These are phyloP conservation scores for Andrena cerasifolii DNA, from an alignment of 1,140 invertebrate genomes.

Conservation along the genomic window DNA sequence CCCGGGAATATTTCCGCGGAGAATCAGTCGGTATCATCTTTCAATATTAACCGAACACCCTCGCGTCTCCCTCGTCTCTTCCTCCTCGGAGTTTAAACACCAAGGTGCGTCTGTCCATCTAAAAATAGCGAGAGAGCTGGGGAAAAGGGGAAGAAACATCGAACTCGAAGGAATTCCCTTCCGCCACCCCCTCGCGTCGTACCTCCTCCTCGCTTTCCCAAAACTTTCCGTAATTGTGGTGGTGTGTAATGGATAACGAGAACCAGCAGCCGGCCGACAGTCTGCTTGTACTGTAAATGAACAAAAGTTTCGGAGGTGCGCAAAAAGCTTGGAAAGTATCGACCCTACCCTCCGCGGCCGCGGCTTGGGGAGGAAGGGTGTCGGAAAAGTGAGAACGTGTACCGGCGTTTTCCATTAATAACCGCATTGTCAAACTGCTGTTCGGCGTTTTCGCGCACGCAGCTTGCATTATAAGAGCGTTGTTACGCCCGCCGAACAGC, in stretches of 20 bases:
- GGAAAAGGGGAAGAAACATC: not conserved
- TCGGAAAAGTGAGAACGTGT: constrained; percentile 55
- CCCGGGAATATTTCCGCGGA: no score
- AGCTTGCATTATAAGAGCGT: not conserved
- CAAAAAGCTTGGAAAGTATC: constrained; percentile 54
- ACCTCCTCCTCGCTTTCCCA: not conserved
- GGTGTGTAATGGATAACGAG: constrained; percentile 47
- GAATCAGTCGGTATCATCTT: no score
- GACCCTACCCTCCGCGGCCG: constrained; percentile 6
- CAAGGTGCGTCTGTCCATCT: no score
- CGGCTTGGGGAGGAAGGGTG: not conserved
- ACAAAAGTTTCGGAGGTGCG: constrained; percentile 61
- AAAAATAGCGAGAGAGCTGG: not conserved
- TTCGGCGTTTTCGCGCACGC: not conserved
- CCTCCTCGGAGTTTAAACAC: no score
- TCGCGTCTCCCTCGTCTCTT: no score
- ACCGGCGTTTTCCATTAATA: constrained; percentile 56
- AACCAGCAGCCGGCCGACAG: constrained; percentile 6
- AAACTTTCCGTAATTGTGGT: constrained; percentile 41
- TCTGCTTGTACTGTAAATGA: constrained; percentile 55
- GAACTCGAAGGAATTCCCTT: constrained; percentile 25
- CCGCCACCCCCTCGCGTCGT: not conserved
- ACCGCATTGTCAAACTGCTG: constrained; percentile 54
- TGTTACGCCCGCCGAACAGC: not conserved
- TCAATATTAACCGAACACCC: no score